Evolutionary conservation across 2,113 vertebrate genomes (phyloP), one percentile per base, ranked within the genome.

Genomic region (Alces alces): DNA sequence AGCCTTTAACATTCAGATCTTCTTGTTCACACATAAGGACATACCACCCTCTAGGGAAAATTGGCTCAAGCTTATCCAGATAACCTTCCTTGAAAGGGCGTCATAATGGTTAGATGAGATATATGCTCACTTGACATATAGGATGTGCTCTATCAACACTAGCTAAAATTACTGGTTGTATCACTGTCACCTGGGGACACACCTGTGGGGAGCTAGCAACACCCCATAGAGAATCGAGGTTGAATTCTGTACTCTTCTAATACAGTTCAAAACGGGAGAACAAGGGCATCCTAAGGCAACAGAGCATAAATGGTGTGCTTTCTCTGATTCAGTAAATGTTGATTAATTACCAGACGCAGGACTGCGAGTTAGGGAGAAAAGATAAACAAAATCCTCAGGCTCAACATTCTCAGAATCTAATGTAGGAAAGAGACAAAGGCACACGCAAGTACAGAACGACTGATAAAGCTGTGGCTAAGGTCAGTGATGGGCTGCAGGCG

Each of bases 141-240:
- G 43, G 30, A n/a, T 0, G 0, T 39, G n/a, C 11, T 70, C 5
- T 0, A 7, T 23, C 43, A 15, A 64, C 5, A 36, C 23, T 7
- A 50, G 11, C 89, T 73, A 11, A 28, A 30, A n/a, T 7, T 4
- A 50, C 45, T 16, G 45, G 39, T 7, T 28, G 28, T 10, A 52
- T 60, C 83, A 21, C 2, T 2, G 25, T 45, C 89, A 47, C 52
- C 73, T 21, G 25, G 25, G 45, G 50, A 50, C 36, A 7, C n/a
- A 19, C 36, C 78, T 10, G 43, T 23, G 50, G 70, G 60, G 11
- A 4, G n/a, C 85, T 52, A 47, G 4, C 7, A 78, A 25, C 12
- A 60, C 30, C 23, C 76, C 25, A 3, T 1, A n/a, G 83, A 76
- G 8, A 86, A 82, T 33, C 13, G 2, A 82, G 39, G 83, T 70